These are phyloP conservation scores for Diorhabda carinulata DNA, from an alignment of 1,140 invertebrate genomes.

Conservation along the genomic window DNA sequence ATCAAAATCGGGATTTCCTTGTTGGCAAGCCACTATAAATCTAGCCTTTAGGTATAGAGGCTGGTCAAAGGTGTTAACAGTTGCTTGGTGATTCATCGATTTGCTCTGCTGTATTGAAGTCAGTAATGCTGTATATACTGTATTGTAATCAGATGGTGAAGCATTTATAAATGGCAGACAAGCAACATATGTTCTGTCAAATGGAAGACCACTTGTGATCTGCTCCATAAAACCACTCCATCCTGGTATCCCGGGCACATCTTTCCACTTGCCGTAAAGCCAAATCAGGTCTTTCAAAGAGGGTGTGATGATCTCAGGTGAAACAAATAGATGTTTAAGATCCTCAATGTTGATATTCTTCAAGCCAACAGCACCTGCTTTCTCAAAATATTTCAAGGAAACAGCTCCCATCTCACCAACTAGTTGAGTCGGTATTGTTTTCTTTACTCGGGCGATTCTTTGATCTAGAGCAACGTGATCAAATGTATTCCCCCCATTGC, in stretches of 20 bases:
- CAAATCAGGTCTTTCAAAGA: too few species aligned
- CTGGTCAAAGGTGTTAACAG: slow-evolving; percentile 43
- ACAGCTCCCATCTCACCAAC: too few species aligned
- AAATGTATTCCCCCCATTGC: slow-evolving; percentile 21
- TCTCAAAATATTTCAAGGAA: too few species aligned
- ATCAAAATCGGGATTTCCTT: slow-evolving; percentile 15
- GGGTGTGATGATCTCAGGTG: too few species aligned
- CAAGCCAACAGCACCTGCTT: too few species aligned
- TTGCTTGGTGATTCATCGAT: slow-evolving; percentile 28
- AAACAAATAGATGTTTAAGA: too few species aligned
- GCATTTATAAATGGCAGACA: slow-evolving; percentile 4
- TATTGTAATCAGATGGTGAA: slow-evolving; percentile 15
- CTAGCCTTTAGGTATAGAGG: slow-evolving; percentile 41
- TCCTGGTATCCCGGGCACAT: neutral
- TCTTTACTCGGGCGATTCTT: too few species aligned
- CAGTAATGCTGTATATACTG: neutral
- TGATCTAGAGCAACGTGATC: too few species aligned
- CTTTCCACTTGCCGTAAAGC: too few species aligned
- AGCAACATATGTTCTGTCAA: neutral
- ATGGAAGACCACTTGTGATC: neutral
- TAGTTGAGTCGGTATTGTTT: too few species aligned
- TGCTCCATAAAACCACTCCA: slow-evolving; percentile 8
- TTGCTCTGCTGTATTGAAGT: slow-evolving; percentile 14
- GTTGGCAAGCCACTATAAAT: slow-evolving; percentile 27
- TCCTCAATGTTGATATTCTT: neutral